Evolutionary conservation across 2,797 vertebrate species (phyloP), one percentile per base, ranked within the genome.

Genomic region (Molossus alvarezi): DNA sequence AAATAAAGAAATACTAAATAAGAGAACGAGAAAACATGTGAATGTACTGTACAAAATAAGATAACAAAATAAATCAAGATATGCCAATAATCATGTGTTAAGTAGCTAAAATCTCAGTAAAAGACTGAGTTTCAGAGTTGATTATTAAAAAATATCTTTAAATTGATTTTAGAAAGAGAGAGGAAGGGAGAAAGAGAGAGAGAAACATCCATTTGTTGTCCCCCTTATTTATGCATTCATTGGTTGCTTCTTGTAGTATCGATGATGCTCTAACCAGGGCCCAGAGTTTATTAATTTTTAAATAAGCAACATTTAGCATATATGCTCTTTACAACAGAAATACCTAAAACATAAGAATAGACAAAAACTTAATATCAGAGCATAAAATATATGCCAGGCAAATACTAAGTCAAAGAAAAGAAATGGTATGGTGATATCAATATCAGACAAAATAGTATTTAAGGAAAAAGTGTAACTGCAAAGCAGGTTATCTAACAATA

Each of bases 331-430:
- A 89, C 3, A 53, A 65, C 18, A 83, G 25, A 91, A 57, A 53
- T 37, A 77, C 8, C 13, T 82, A 69, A 89, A 92, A 67, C 15
- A 37, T 48, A 75, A 76, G 62, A 13, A 86, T 64, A 60, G 15
- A 71, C 11, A 94, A 86, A 94, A 89, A 4, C 53, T 86, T 23
- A 81, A 72, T 60, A 9, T 64, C 14, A 94, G 80, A 69, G 6
- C 13, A 29, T 81, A 84, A 60, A 91, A 37, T 71, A 76, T 15
- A 75, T 13, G 7, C 41, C 29, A 75, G 65, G 51, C 18, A 80
- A 94, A 80, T 75, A 75, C 58, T 94, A 89, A 94, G 60, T 48
- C 75, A 94, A 89, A 89, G 25, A 81, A 76, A 84, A 89, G 14
- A 94, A 88, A 76, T 17, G 18, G 25, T 71, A 4, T 81, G 20